Base-by-base conservation (phyloP, 2,113 vertebrate genomes). In the Podarcis muralis region DNA sequence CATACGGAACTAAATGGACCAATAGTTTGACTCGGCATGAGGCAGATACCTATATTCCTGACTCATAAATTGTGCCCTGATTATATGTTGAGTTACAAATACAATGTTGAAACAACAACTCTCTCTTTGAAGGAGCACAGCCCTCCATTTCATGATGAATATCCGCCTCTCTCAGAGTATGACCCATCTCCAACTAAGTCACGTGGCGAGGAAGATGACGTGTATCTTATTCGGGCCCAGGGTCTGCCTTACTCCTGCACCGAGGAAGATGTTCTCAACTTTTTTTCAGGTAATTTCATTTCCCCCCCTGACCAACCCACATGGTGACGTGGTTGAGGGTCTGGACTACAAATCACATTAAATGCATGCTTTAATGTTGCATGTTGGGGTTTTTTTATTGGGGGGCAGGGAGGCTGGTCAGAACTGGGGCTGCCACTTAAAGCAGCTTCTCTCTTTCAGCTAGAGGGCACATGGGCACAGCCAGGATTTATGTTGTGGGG, bases 231-330 rank as follows among this genome's bases (percentile, higher is more conserved):
- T 87, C 97, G 97, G 9, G 98, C 98, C 0, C 97, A 97, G 91
- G 99, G 99, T 15, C 94, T 99, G 27, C 98, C 98, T 0, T 99
- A 98, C 97, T 96, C 98, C 0, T 99, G 98, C 93, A 97, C 97
- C 0, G 91, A 97, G 59, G 97, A 98, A 65, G 98, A 99, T 3
- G 95, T 99, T 20, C 93, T 98, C 7, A 93, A 95, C n/a, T 99
- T 99, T 88, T 99, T 99, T 91, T 97, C 98, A 81, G 98, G 99
- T 99, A 96, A 59, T n/a, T 6, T 87, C 0, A 1, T 89, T 87
- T 78, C 72, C 53, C 4, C 0, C 65, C 59, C 0, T 0, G 72
- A 23, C 2, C 11, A 43, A 1, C 23, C 32, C 23, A 22, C 11
- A 7, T 27, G 62, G 15, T 23, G 22, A 48, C 30, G 3, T 30